These are phyloP conservation scores for Cantharis flavilabris DNA, from an alignment of 2,888 invertebrate genomes.

Conservation along the genomic window DNA sequence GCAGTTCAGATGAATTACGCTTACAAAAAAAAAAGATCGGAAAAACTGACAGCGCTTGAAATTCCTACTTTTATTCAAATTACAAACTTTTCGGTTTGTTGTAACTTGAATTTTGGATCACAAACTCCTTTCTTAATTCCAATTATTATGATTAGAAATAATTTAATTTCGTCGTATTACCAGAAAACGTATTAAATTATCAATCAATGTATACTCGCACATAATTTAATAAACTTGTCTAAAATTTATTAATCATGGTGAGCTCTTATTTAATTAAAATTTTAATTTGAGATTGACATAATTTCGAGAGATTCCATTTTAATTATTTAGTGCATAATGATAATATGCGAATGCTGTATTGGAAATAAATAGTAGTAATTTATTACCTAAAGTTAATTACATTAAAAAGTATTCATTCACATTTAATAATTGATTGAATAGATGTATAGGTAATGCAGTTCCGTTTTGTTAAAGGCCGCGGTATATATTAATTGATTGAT, in stretches of 20 bases:
- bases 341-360: background rate
- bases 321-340: background rate
- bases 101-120: background rate
- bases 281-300: background rate
- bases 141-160: background rate
- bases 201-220: background rate
- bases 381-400: background rate
- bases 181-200: background rate
- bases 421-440: background rate
- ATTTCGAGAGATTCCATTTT: slow-evolving; percentile 1
- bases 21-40: background rate
- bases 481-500: slow-evolving; percentile 15
- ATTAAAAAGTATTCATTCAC: background rate
- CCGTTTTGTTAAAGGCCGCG: background rate
- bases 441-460: background rate
- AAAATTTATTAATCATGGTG: background rate
- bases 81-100: background rate
- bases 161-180: background rate
- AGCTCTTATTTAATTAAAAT: slow-evolving; percentile 7
- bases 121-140: background rate
- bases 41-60: background rate
- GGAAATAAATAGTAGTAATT: background rate
- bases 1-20: background rate
- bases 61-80: background rate
- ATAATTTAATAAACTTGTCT: background rate